Conservation (phyloP, 2,888 invertebrate genomes). For the Eustalomyia histrio region DNA sequence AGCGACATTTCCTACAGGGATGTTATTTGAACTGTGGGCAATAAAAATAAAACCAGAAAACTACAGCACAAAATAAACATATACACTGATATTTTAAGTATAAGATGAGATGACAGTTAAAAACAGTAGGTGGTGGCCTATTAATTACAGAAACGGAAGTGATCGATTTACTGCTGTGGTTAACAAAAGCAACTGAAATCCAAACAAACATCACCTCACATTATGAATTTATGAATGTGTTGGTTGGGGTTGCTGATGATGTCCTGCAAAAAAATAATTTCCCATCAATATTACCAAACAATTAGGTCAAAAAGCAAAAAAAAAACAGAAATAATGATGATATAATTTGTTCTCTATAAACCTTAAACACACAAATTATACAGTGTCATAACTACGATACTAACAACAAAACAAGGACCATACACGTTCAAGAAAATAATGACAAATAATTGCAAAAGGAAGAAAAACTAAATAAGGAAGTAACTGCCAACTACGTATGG, state of each 20-base stretch:
- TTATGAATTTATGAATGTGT: not conserved
- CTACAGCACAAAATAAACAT: slow-evolving; percentile 6
- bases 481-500: slow-evolving; percentile 48
- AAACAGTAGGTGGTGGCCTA: slow-evolving; percentile 73
- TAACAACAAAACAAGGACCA: slow-evolving; percentile 15
- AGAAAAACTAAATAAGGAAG: slow-evolving; percentile 56
- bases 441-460: not conserved
- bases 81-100: slow-evolving; percentile 7
- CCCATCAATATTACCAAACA: slow-evolving; percentile 52
- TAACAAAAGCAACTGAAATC: slow-evolving; percentile 65
- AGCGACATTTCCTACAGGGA: too few relatives aligned
- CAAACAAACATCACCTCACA: slow-evolving; percentile 16
- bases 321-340: slow-evolving; percentile 73
- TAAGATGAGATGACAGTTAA: not conserved
- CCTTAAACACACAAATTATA: slow-evolving; percentile 19
- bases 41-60: slow-evolving; percentile 18
- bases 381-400: slow-evolving; percentile 32
- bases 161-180: slow-evolving; percentile 69
- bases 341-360: slow-evolving; percentile 72
- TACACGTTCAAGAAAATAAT: slow-evolving; percentile 34
- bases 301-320: slow-evolving; percentile 66
- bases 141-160: slow-evolving; percentile 71
- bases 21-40: slow-evolving; percentile 50
- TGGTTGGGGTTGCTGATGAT: slow-evolving; percentile 7
- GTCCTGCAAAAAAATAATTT: slow-evolving; percentile 32